Percentiles rank a stretch among this genome's conserved stretches.
These are phyloP conservation scores for Chloromyia formosa DNA, from an alignment of 2,888 invertebrate genomes.

Conservation along the genomic window DNA sequence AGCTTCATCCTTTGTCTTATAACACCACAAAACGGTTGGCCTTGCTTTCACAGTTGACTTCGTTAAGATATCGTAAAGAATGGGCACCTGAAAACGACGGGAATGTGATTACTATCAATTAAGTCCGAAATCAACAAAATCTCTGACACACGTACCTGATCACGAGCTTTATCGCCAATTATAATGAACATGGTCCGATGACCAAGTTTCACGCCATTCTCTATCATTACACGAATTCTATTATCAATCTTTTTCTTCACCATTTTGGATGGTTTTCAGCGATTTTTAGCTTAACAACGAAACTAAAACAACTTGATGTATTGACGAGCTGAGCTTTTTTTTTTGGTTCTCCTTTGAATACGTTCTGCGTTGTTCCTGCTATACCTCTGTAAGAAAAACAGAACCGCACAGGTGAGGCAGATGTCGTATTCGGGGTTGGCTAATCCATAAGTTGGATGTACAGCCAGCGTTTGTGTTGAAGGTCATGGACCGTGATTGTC, in stretches of 20 bases:
- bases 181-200: slow-evolving; percentile 95
- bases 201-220: slow-evolving; percentile 91
- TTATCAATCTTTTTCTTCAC: slow-evolving; percentile 96
- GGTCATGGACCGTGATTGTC: no score
- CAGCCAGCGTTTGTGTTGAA: no score
- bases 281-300: background rate
- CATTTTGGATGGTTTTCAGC: slow-evolving; percentile 68
- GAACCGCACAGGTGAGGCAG: no score
- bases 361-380: no score
- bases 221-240: slow-evolving; percentile 92
- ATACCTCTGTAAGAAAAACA: no score
- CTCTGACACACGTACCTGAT: slow-evolving; percentile 75
- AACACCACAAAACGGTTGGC: slow-evolving; percentile 97
- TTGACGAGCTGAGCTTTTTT: no score
- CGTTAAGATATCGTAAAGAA: slow-evolving; percentile 96
- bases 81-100: slow-evolving; percentile 76
- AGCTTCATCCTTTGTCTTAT: slow-evolving; percentile 91
- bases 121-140: background rate
- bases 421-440: no score
- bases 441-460: no score
- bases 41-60: slow-evolving; percentile 93
- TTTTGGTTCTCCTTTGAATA: no score
- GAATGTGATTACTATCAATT: no score
- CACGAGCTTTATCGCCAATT: slow-evolving; percentile 94
- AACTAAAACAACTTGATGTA: background rate